Evolutionary conservation across 2,888 invertebrate genomes (phyloP), one percentile per base, ranked within the genome.

Genomic region (Anaspis maculata): DNA sequence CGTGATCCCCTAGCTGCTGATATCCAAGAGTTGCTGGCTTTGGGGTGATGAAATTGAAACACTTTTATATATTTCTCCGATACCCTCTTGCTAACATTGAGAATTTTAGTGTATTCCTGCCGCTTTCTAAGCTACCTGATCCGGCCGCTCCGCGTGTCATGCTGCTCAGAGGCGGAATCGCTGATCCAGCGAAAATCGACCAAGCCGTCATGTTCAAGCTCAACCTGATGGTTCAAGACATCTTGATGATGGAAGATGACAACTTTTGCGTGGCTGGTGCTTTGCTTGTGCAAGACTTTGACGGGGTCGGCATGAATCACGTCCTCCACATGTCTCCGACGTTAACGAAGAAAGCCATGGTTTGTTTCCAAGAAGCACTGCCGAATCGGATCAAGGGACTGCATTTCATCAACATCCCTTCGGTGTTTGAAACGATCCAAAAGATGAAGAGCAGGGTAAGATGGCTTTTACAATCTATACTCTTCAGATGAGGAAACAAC

Each of bases 171-270:
- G 48, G 47, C 2, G 62, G 57, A 3, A 30, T 42, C 22, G 47
- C 48, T 30, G 56, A 63, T 9, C 19, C 19, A 6, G 5, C 24
- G 12, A 46, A 56, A 61, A 32, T 44, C 10, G 35, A 31, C 5
- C 32, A 39, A 14, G 26, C 27, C 15, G 30, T 45, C 24, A 46
- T 76, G 3, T 61, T 76, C 37, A 69, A 69, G 45, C 63, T 71
- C 2, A 65, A 69, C 1, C 66, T 69, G 32, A 71, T 77, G 66
- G 57, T 76, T 24, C 67, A 70, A 38, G 78, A 78, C 47, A 71
- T 77, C 37, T 49, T 72, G 31, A 48, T 78, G 45, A 48, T 72
- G n/a, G 77, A 77, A 49, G 77, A 78, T 49, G 79, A 80, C 54
- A 68, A 73, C 44, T 69, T 69, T 19, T 58, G 69, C 24, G 61